Evolutionary conservation across 2,113 vertebrate species (phyloP).

Genomic region (Eulemur rufifrons): DNA sequence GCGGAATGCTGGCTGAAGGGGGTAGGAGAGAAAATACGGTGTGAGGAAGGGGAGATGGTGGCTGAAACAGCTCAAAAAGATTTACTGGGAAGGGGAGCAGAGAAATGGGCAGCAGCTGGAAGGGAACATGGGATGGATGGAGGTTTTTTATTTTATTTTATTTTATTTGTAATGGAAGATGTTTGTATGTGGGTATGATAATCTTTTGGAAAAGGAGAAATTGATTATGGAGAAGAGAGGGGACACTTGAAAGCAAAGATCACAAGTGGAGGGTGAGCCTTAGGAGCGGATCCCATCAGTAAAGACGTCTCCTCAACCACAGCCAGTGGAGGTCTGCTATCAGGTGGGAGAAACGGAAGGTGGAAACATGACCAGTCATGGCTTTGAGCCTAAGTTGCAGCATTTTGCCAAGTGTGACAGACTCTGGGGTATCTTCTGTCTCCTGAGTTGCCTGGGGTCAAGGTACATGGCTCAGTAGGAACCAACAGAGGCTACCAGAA

Average conservation of each 20-base stretch:
- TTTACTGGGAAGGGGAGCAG: background rate
- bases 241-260: background rate
- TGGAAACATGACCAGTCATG: background rate
- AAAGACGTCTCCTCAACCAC: background rate
- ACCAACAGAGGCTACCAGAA: background rate
- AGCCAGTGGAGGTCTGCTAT: background rate
- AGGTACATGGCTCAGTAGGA: background rate
- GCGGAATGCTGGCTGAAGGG: background rate
- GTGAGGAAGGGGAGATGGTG: background rate
- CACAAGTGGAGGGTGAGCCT: background rate
- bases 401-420: background rate
- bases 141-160: background rate
- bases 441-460: background rate
- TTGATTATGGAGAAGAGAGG: background rate
- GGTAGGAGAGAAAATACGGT: background rate
- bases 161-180: background rate
- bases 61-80: background rate
- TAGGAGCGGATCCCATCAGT: background rate
- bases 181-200: background rate
- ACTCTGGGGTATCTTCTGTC: background rate
- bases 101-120: background rate
- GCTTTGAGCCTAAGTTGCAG: background rate
- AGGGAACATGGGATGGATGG: background rate
- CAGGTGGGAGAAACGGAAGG: background rate
- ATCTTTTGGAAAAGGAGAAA: slow-evolving; percentile 14